Base-by-base conservation (phyloP, 2,888 invertebrate genomes). In the Pimpla rufipes region DNA sequence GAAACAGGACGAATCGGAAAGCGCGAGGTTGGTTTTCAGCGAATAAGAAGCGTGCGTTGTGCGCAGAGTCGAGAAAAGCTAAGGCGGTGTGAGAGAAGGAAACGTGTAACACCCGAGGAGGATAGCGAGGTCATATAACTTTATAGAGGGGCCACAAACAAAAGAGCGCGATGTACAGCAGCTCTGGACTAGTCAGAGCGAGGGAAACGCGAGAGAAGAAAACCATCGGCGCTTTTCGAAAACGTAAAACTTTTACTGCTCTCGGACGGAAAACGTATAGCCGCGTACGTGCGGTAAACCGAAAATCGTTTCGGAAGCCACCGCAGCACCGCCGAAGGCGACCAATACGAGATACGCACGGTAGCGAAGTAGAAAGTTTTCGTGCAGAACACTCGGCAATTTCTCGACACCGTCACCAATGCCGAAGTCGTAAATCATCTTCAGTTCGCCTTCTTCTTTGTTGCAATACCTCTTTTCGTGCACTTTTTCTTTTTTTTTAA, bases 281-380 rank as follows among this genome's bases (percentile, higher is more conserved):
- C 76, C 66, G 64, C 55, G 75, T 71, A 62, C 71, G 82, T 87
- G 87, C 85, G 86, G 85, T 87, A 83, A 84, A 86, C 86, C 85
- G 66, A 84, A 82, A 73, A 84, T 87, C 73, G 83, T 85, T 87
- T 84, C 71, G 70, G 84, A 16, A 84, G 83, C 83, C 85, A 85
- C 83, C 86, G 64, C 85, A 84, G 73, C 55, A 62, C 35, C 68
- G 55, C 29, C 35, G 35, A 29, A 13, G 42, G 18, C 40, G 29
- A 42, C 18, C 67, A 64, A 66, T 50, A n/a, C n/a, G 18, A 66
- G 29, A 73, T 13, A 13, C 45, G 23, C 21, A 16, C 55, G 55
- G 37, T 21, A 70, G 11, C 35, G 47, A 18, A 74, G 35, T 67
- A 78, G 57, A 81, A 78, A 70, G 64, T 78, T 77, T 62, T 73